phyloP scores from a whole-genome alignment of 2,113 vertebrate species.

The Nothoprocta pentlandii region DNA sequence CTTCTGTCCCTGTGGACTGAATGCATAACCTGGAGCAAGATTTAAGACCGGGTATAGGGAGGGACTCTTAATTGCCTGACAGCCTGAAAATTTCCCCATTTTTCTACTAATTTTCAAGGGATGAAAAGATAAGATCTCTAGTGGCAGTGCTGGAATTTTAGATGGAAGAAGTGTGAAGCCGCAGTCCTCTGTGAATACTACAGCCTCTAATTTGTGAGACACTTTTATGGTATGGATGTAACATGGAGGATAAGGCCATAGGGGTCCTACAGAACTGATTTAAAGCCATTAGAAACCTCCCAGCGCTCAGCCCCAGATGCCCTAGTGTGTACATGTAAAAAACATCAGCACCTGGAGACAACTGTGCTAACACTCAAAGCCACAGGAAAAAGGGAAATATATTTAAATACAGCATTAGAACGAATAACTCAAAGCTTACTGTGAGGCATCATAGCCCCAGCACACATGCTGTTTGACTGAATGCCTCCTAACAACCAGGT shows the following conservation, averaged over 20 bases:
- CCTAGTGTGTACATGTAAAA: not conserved
- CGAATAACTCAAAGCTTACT: not conserved
- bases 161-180: not conserved
- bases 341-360: not conserved
- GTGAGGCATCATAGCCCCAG: not conserved
- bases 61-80: slow-evolving; percentile 36
- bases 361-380: not conserved
- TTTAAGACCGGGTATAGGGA: not conserved
- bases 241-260: not conserved
- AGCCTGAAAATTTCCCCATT: slow-evolving; percentile 1
- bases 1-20: slow-evolving; percentile 34
- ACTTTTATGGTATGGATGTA: not conserved
- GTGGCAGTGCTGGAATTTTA: slow-evolving; percentile 21
- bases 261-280: not conserved
- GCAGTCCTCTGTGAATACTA: slow-evolving; percentile 10
- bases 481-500: not conserved
- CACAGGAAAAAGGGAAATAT: not conserved
- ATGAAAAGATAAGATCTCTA: slow-evolving; percentile 4
- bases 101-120: slow-evolving; percentile 25
- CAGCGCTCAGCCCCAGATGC: not conserved
- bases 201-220: not conserved
- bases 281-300: not conserved
- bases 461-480: not conserved
- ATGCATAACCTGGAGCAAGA: slow-evolving; percentile 27
- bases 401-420: not conserved